These are phyloP conservation scores for Cisticola juncidis DNA, from an alignment of 2,113 vertebrate genomes.

Conservation along the genomic window DNA sequence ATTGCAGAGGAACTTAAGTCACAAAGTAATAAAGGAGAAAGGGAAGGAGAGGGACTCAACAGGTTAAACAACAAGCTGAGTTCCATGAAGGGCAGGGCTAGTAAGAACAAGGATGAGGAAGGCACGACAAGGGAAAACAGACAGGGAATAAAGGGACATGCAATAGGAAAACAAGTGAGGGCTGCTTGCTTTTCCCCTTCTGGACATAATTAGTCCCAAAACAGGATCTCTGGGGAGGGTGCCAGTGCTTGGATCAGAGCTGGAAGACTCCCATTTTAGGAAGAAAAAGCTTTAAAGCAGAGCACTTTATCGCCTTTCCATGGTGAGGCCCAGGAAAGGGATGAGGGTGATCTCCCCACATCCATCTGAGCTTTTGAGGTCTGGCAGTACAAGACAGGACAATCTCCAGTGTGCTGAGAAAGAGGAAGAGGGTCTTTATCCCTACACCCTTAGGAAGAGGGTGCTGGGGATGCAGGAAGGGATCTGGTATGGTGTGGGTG, in stretches of 20 bases:
- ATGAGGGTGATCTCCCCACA: background rate
- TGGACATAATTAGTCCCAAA: constrained; percentile 5
- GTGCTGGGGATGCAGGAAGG: background rate
- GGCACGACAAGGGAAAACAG: background rate
- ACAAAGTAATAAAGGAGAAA: background rate
- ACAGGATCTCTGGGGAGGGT: constrained; percentile 26
- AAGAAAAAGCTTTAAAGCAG: constrained; percentile 36
- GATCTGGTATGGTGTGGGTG: background rate
- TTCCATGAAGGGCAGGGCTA: background rate
- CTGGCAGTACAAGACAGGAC: background rate
- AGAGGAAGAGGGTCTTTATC: background rate
- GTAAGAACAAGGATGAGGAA: background rate
- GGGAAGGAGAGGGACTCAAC: background rate
- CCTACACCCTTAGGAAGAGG: background rate
- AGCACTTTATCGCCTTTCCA: background rate
- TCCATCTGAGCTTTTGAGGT: background rate
- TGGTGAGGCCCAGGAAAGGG: constrained; percentile 19
- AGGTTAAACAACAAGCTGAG: background rate
- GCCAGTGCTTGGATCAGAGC: constrained; percentile 11
- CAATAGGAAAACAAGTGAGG: background rate
- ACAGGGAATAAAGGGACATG: background rate
- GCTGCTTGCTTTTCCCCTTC: constrained; percentile 4
- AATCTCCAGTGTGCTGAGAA: background rate
- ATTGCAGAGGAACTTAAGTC: background rate
- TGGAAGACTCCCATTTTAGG: constrained; percentile 57